phyloP scores from a whole-genome alignment of 2,113 vertebrate genomes.

The Pseudorectes ferrugineus region DNA sequence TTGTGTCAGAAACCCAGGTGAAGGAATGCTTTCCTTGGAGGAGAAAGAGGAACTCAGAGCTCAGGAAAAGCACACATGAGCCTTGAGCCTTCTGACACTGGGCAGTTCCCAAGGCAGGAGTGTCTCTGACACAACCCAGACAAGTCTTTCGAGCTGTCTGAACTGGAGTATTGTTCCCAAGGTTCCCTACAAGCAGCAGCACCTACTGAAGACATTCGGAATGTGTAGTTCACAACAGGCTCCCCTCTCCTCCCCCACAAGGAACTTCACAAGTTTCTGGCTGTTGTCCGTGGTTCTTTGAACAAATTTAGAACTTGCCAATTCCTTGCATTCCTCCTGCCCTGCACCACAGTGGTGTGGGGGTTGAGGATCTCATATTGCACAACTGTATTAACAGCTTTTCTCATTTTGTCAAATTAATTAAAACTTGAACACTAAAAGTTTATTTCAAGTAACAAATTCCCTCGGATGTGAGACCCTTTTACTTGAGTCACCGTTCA shows the following conservation, averaged over 20 bases:
- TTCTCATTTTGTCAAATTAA: background rate
- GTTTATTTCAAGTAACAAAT: background rate
- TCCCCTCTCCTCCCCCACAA: background rate
- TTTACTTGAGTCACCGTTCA: background rate
- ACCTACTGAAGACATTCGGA: background rate
- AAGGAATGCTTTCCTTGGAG: background rate
- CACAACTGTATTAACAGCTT: background rate
- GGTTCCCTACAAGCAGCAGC: background rate
- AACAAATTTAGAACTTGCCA: background rate
- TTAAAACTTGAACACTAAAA: background rate
- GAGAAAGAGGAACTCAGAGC: background rate
- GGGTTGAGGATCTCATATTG: background rate
- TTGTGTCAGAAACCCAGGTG: background rate
- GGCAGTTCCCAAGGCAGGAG: background rate
- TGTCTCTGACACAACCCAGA: background rate
- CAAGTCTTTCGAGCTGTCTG: background rate
- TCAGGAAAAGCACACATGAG: background rate
- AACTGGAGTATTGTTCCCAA: background rate
- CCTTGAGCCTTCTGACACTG: background rate
- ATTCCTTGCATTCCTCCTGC: background rate
- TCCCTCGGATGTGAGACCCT: background rate
- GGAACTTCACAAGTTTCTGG: background rate
- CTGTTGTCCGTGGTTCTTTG: rapidly evolving
- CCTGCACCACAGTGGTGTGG: background rate
- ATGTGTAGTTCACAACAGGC: background rate